Percentiles rank a stretch among this genome's conserved stretches.
phyloP scores from a whole-genome alignment of 2,888 invertebrate species.

The Aromia moschata region DNA sequence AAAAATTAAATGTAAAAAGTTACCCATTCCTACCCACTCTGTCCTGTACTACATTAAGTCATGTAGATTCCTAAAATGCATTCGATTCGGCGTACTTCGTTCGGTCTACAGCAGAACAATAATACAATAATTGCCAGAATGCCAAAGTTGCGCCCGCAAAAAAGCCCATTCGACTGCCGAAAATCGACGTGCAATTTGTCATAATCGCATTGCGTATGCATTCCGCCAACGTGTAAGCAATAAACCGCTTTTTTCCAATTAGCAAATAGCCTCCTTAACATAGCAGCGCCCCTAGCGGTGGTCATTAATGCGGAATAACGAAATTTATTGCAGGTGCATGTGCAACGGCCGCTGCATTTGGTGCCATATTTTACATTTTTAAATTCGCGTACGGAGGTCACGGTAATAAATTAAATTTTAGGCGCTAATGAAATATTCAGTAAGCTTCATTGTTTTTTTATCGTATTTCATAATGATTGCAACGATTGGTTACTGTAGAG shows the following conservation, averaged over 20 bases:
- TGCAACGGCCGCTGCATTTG: constrained; percentile 11
- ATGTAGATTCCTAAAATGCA: background rate
- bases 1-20: background rate
- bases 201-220: constrained; percentile 21
- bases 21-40: background rate
- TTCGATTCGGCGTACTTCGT: too few species aligned
- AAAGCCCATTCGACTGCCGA: background rate
- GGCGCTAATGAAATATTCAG: background rate
- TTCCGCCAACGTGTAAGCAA: constrained; percentile 33
- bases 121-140: background rate
- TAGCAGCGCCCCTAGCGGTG: constrained; percentile 23
- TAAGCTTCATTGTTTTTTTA: background rate
- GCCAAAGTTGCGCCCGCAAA: background rate
- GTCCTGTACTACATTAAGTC: background rate
- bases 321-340: constrained; percentile 30
- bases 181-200: constrained; percentile 23
- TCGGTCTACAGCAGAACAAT: background rate
- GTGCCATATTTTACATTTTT: constrained; percentile 1
- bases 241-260: constrained; percentile 33
- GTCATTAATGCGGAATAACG: constrained; percentile 29
- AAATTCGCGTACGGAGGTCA: constrained; percentile 3
- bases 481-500: too few species aligned
- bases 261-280: constrained; percentile 4
- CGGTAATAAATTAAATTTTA: constrained; percentile 1
- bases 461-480: too few species aligned